Evolutionary conservation across 2,113 vertebrate species (phyloP).

Genomic region (Glaucidium brasilianum): DNA sequence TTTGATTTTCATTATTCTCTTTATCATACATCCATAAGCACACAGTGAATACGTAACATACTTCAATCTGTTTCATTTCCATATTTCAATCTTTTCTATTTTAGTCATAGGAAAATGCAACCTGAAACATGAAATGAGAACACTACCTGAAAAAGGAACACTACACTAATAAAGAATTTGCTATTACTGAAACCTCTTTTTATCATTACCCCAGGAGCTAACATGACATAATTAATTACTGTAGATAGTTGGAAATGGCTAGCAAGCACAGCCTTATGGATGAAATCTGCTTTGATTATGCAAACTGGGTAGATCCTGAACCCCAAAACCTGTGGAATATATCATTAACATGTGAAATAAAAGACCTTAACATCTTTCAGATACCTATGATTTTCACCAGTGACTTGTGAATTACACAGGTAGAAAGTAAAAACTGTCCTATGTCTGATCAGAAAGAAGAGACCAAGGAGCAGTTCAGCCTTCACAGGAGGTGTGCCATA

Average conservation of each 20-base stretch:
- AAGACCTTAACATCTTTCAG: not conserved
- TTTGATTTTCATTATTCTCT: not conserved
- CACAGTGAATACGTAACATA: not conserved
- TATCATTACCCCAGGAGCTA: not conserved
- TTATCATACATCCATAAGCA: not conserved
- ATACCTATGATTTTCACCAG: not conserved
- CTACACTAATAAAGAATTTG: not conserved
- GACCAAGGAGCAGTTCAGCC: not conserved
- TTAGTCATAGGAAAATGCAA: no score
- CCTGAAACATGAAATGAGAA: no score
- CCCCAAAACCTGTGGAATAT: not conserved
- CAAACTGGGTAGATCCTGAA: not conserved
- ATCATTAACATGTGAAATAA: not conserved
- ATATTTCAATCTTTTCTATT: not conserved
- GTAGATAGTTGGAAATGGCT: not conserved
- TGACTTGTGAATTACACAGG: not conserved
- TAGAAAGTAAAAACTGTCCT: not conserved
- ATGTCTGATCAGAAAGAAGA: not conserved
- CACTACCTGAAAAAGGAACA: not conserved
- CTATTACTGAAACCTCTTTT: not conserved
- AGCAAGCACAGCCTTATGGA: not conserved
- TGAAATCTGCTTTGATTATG: not conserved
- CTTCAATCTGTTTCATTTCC: not conserved
- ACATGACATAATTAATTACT: not conserved
- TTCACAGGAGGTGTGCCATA: not conserved